Evolutionary conservation across 2,797 vertebrate species (phyloP).

Genomic region (Neostethus bicornis): DNA sequence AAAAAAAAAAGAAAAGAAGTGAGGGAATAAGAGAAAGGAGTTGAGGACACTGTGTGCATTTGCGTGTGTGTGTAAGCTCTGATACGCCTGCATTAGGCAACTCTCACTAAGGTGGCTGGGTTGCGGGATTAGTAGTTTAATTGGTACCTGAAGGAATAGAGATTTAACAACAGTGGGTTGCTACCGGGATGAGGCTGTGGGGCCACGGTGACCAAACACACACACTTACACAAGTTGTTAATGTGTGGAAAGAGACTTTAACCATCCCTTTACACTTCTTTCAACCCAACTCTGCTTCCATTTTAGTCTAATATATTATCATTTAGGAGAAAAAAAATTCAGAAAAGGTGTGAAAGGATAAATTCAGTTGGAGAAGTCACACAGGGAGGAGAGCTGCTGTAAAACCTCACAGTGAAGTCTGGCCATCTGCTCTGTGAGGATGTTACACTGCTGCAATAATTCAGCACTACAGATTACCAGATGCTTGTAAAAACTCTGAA

Average conservation of each 20-base stretch:
- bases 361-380: background rate
- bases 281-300: background rate
- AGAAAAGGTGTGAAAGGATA: background rate
- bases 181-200: conserved; percentile 53
- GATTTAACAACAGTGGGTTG: conserved; percentile 64
- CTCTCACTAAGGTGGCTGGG: conserved; percentile 57
- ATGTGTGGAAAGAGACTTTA: conserved; percentile 20
- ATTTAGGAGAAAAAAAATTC: background rate
- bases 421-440: conserved; percentile 1
- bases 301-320: background rate
- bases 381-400: background rate
- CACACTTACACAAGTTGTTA: conserved; percentile 31
- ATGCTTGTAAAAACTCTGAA: background rate
- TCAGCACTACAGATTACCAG: conserved; percentile 1
- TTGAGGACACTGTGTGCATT: conserved; percentile 28
- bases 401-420: background rate
- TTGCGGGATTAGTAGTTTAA: conserved; percentile 76
- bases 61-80: conserved; percentile 30
- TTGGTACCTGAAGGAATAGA: conserved; percentile 80
- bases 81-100: conserved; percentile 46
- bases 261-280: conserved; percentile 4
- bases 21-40: conserved; percentile 15
- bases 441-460: conserved; percentile 2
- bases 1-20: conserved; percentile 13
- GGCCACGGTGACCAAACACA: conserved; percentile 51